Evolutionary conservation across 2,113 vertebrate species (phyloP).

Genomic region (Cariama cristata): DNA sequence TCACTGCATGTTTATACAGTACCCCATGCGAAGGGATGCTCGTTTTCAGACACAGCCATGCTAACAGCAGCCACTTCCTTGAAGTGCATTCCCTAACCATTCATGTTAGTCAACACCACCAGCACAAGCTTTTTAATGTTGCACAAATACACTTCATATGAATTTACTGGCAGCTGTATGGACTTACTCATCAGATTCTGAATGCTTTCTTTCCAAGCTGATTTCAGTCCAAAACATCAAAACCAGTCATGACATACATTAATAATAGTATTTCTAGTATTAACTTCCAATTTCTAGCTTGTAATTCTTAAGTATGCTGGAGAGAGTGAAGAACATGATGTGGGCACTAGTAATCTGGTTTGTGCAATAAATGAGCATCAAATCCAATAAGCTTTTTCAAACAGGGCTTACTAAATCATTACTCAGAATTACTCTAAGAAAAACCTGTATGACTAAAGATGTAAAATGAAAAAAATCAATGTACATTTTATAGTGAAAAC

Average conservation of each 20-base stretch:
- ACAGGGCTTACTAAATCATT: not conserved
- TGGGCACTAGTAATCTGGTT: not conserved
- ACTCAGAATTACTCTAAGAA: not conserved
- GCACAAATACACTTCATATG: not conserved
- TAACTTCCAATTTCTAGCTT: not conserved
- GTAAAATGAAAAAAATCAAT: not conserved
- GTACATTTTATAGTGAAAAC: not conserved
- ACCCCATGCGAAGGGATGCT: not conserved
- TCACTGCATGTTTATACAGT: not conserved
- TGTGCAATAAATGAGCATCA: constrained; percentile 2
- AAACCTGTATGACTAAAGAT: not conserved
- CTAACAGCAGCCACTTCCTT: not conserved
- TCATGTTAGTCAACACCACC: not conserved
- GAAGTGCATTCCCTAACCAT: not conserved
- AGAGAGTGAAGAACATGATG: not conserved
- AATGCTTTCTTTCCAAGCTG: not conserved
- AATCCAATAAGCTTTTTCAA: constrained; percentile 13
- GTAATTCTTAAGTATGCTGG: not conserved
- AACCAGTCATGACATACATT: not conserved
- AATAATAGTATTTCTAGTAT: not conserved
- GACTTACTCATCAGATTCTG: not conserved
- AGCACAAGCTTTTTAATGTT: not conserved
- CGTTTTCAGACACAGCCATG: not conserved
- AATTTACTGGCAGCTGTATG: not conserved
- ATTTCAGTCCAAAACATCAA: not conserved